Percentiles rank a stretch among this genome's conserved stretches.
Conservation (phyloP, 2,888 invertebrate species). For the Eupithecia pulchellata region DNA sequence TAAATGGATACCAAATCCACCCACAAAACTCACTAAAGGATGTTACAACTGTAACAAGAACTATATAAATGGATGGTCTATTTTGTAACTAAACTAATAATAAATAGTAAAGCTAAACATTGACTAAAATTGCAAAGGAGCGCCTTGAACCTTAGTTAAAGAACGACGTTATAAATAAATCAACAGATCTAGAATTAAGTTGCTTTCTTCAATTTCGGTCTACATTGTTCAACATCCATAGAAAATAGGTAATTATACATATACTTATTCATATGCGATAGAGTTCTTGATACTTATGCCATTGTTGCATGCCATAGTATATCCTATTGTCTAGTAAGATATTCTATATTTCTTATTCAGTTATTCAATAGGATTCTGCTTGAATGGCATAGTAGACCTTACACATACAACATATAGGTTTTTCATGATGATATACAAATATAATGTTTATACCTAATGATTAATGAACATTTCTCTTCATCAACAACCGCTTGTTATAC, state of each 20-base stretch:
- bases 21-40: neutral
- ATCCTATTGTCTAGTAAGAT: neutral
- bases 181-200: neutral
- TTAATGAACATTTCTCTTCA: neutral
- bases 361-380: neutral
- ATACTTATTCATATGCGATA: neutral
- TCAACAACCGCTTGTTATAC: neutral
- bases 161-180: constrained; percentile 21
- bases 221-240: neutral
- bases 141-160: constrained; percentile 23
- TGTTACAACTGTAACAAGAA: neutral
- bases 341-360: no score
- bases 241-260: neutral
- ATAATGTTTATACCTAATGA: neutral
- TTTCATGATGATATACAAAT: neutral
- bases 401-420: neutral
- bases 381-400: neutral
- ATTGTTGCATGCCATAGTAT: neutral
- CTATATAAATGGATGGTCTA: neutral
- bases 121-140: constrained; percentile 23
- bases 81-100: constrained; percentile 4
- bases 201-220: neutral
- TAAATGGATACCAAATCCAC: neutral
- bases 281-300: neutral
- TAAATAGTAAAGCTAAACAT: constrained; percentile 33